Percentiles rank a stretch among this genome's conserved stretches.
phyloP scores from a whole-genome alignment of 1,140 invertebrate genomes.

The Colletes latitarsis region DNA sequence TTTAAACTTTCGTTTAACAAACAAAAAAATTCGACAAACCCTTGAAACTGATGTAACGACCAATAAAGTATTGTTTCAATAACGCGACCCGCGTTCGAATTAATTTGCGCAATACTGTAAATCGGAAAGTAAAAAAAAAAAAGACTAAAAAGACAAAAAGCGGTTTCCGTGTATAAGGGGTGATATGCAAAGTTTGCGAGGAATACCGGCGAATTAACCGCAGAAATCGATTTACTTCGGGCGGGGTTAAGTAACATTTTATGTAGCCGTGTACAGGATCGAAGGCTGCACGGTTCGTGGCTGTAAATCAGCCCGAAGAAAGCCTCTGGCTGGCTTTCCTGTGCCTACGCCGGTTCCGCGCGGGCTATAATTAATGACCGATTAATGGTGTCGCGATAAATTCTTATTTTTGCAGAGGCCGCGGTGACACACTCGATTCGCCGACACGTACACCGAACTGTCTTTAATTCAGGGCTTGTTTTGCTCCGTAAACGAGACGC shows the following conservation, averaged over 20 bases:
- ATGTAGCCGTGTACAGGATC: conserved; percentile 34
- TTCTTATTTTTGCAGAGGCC: conserved; percentile 24
- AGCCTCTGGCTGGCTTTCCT: conserved; percentile 15
- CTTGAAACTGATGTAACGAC: too few species aligned
- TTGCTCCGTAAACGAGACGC: conserved; percentile 1
- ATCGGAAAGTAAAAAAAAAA: background rate
- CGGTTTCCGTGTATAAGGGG: background rate
- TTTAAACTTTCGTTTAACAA: too few species aligned
- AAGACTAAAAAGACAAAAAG: background rate
- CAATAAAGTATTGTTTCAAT: too few species aligned
- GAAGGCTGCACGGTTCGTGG: background rate
- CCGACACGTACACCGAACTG: conserved; percentile 14
- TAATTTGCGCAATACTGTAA: too few species aligned
- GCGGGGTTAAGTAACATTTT: conserved; percentile 51
- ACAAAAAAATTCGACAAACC: too few species aligned
- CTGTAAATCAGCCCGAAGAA: conserved; percentile 44
- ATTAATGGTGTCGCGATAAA: conserved; percentile 44
- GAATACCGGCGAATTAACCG: conserved; percentile 42
- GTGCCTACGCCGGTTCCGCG: background rate
- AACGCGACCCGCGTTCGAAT: too few species aligned
- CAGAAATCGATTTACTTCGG: conserved; percentile 52
- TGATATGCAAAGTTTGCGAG: conserved; percentile 28
- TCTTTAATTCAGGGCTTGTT: conserved; percentile 16
- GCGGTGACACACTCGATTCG: background rate
- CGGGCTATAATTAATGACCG: conserved; percentile 37